phyloP scores from a whole-genome alignment of 2,888 invertebrate species.

The Cheilosia scutellata region DNA sequence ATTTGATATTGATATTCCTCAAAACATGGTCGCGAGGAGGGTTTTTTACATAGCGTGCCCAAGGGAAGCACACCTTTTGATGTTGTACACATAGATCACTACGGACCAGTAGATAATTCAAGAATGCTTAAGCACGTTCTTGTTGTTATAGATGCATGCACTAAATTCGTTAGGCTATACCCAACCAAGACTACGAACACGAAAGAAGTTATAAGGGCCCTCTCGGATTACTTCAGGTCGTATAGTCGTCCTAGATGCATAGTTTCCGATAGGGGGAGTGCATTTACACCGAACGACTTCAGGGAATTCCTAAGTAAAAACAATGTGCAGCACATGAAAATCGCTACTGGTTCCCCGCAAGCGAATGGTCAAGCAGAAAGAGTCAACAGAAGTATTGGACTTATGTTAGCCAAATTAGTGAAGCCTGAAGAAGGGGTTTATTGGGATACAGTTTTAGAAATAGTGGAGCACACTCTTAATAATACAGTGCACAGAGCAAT shows the following conservation, averaged over 20 bases:
- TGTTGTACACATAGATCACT: conserved; percentile 66
- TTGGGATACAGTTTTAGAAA: conserved; percentile 5
- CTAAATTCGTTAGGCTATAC: conserved; percentile 48
- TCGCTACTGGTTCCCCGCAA: conserved; percentile 38
- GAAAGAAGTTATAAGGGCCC: not conserved
- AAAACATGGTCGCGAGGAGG: conserved; percentile 16
- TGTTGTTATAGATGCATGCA: conserved; percentile 53
- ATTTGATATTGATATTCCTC: not conserved
- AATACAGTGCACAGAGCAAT: conserved; percentile 69
- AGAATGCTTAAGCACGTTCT: conserved; percentile 45
- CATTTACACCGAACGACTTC: conserved; percentile 36
- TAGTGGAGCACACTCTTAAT: conserved; percentile 41
- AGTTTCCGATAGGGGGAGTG: not conserved
- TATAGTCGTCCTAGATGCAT: not conserved
- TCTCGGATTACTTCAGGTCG: not conserved
- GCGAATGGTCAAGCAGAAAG: conserved; percentile 7
- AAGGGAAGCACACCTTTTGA: conserved; percentile 62
- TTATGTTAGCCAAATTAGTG: conserved; percentile 9
- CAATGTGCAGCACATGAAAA: conserved; percentile 48
- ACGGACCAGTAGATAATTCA: conserved; percentile 58
- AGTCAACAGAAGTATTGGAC: not conserved
- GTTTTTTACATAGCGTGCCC: conserved; percentile 36
- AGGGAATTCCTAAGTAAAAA: conserved; percentile 11
- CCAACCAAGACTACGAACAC: conserved; percentile 5
- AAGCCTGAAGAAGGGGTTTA: not conserved